Evolutionary conservation across 2,797 vertebrate species (phyloP).

Genomic region (Spheniscus humboldti): DNA sequence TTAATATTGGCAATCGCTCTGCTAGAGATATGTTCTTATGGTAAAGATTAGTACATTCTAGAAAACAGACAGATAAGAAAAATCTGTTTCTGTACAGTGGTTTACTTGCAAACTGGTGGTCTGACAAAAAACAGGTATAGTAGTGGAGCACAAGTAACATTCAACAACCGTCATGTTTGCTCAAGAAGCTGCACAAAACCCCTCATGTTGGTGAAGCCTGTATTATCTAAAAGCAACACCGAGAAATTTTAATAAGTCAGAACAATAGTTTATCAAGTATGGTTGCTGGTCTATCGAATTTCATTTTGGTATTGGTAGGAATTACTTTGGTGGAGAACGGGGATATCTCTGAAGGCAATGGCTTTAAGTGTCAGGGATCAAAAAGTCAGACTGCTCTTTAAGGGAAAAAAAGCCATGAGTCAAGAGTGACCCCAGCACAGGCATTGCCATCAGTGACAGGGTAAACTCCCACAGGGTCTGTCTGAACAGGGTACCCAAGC

Average conservation of each 20-base stretch:
- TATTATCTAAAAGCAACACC: not conserved
- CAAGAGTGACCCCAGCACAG: not conserved
- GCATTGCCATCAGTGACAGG: not conserved
- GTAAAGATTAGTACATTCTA: not conserved
- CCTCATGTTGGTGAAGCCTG: not conserved
- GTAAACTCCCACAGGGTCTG: not conserved
- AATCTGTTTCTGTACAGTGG: not conserved
- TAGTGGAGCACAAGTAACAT: not conserved
- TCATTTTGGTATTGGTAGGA: not conserved
- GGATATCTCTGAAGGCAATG: not conserved
- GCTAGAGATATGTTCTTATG: not conserved
- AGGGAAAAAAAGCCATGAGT: not conserved
- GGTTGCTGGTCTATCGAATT: not conserved
- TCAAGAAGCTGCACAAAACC: not conserved
- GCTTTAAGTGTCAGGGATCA: not conserved
- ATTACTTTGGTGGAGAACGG: not conserved
- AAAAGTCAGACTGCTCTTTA: not conserved
- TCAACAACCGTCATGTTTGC: not conserved
- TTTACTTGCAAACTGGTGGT: not conserved
- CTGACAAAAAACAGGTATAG: not conserved
- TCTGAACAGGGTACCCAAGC: not conserved
- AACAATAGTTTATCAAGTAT: not conserved
- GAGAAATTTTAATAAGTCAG: not conserved
- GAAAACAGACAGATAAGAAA: not conserved
- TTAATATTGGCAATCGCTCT: not conserved